These are phyloP conservation scores for Cecropterus lyciades DNA, from an alignment of 1,140 invertebrate genomes.

Conservation along the genomic window DNA sequence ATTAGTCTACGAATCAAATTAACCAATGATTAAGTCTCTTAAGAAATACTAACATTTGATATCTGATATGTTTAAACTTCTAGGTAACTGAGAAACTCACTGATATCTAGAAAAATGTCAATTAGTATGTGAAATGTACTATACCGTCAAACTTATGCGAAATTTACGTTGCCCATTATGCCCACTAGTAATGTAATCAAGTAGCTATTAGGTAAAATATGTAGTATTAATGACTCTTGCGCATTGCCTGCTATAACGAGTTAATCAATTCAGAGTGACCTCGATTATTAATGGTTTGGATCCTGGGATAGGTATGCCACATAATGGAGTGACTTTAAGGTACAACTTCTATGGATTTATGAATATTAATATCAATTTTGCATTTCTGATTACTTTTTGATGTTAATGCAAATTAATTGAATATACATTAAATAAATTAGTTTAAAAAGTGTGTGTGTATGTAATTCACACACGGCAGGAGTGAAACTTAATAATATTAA, in stretches of 20 bases:
- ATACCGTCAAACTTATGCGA: neutral
- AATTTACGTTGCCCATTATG: conserved; percentile 18
- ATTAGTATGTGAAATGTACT: neutral
- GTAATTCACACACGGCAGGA: too few relatives aligned
- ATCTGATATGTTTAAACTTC: too few relatives aligned
- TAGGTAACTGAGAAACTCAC: too few relatives aligned
- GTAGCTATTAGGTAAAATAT: conserved; percentile 17
- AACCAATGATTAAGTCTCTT: too few relatives aligned
- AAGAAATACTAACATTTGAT: too few relatives aligned
- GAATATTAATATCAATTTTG: too few relatives aligned
- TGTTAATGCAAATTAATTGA: neutral
- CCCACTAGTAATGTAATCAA: conserved; percentile 16
- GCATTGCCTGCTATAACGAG: conserved; percentile 8
- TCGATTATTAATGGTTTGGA: conserved; percentile 16
- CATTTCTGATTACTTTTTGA: too few relatives aligned
- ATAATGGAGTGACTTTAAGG: neutral
- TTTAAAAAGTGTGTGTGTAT: too few relatives aligned
- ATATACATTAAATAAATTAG: too few relatives aligned
- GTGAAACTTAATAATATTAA: too few relatives aligned
- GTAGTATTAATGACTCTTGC: conserved; percentile 22
- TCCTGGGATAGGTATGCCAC: conserved; percentile 11
- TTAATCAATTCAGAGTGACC: conserved; percentile 27
- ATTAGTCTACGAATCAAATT: too few relatives aligned
- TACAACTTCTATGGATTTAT: neutral
- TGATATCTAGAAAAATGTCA: neutral